phyloP scores from a whole-genome alignment of 2,113 vertebrate genomes.

The Bettongia penicillata region DNA sequence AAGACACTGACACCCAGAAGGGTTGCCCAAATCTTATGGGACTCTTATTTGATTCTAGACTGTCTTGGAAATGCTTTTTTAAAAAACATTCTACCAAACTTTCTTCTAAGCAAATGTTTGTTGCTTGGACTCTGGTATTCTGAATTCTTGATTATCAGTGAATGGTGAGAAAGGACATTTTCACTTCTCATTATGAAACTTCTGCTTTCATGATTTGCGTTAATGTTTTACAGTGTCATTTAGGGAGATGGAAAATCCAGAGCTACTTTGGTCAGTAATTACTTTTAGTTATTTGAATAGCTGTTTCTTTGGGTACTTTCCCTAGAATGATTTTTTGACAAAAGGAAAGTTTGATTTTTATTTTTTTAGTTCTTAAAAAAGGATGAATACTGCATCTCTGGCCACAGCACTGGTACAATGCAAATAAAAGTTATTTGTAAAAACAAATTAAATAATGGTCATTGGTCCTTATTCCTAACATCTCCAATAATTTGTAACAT shows the following conservation, averaged over 20 bases:
- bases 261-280: background rate
- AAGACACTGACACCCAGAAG: background rate
- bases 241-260: constrained; percentile 39
- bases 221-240: background rate
- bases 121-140: background rate
- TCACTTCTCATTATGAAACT: background rate
- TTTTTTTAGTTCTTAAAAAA: background rate
- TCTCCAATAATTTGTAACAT: background rate
- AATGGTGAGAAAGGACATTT: background rate
- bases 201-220: constrained; percentile 16
- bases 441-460: background rate
- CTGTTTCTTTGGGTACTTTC: constrained; percentile 16
- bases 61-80: background rate
- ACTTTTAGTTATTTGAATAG: constrained; percentile 23
- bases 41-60: background rate
- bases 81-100: background rate
- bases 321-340: background rate
- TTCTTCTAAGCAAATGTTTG: background rate
- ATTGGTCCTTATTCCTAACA: background rate
- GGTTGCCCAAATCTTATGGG: background rate
- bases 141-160: background rate
- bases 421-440: background rate
- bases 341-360: background rate
- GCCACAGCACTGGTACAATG: accelerated
- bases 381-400: background rate